Conservation (phyloP, 2,797 vertebrate genomes). For the Jordanella pulchra region DNA sequence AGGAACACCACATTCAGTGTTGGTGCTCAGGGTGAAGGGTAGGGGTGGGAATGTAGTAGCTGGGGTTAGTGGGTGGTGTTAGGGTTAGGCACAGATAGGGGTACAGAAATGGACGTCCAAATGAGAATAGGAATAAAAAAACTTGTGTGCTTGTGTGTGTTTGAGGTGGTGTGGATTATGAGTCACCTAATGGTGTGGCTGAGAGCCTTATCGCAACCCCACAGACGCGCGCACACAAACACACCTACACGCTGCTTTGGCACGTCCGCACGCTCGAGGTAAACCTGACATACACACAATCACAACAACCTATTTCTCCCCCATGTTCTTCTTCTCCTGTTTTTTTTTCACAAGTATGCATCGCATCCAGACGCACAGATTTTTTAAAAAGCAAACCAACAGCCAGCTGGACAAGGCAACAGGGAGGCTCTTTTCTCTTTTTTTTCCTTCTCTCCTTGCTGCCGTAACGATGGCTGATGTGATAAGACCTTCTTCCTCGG, state of each 20-base stretch:
- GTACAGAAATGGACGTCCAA: neutral
- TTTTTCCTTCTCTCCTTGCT: constrained; percentile 68
- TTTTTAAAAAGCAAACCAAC: constrained; percentile 42
- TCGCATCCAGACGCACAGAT: constrained; percentile 43
- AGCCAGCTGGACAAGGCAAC: constrained; percentile 68
- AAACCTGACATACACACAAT: constrained; percentile 57
- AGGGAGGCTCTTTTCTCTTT: constrained; percentile 58
- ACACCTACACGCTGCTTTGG: constrained; percentile 66
- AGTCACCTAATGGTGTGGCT: constrained; percentile 80
- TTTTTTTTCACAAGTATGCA: constrained; percentile 34
- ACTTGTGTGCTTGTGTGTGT: constrained; percentile 24
- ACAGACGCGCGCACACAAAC: constrained; percentile 69
- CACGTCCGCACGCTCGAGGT: constrained; percentile 59
- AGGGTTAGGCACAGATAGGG: neutral
- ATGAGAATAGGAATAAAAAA: constrained; percentile 9
- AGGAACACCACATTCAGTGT: neutral
- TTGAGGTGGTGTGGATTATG: constrained; percentile 70
- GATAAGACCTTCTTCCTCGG: constrained; percentile 86
- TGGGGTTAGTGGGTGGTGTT: neutral
- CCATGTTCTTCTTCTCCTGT: constrained; percentile 24
- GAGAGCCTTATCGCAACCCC: constrained; percentile 80
- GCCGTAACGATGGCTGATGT: constrained; percentile 89
- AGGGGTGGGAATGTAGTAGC: no score
- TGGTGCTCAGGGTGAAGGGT: neutral
- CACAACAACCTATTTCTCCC: constrained; percentile 26